These are phyloP conservation scores for Drosophila mayaguana DNA, from an alignment of 2,888 invertebrate genomes.

Conservation along the genomic window DNA sequence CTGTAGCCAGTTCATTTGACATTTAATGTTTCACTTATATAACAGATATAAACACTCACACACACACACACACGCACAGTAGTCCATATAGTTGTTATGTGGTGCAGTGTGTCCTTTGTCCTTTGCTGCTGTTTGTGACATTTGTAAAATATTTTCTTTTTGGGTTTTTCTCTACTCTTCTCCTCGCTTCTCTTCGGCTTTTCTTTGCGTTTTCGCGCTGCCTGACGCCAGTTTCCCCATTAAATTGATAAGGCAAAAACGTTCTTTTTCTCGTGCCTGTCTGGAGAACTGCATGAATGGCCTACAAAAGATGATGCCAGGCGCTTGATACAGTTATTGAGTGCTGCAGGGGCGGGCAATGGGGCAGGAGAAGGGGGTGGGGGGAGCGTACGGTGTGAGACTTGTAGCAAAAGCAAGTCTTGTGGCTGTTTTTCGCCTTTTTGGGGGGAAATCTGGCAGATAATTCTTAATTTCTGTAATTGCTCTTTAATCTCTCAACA, in stretches of 20 bases:
- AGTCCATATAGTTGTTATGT: conserved; percentile 30
- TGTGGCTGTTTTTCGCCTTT: background rate
- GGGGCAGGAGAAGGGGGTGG: too few species aligned
- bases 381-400: background rate
- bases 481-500: background rate
- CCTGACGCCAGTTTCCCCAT: conserved; percentile 81
- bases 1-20: conserved; percentile 35
- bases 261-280: conserved; percentile 35
- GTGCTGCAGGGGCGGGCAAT: background rate
- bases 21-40: conserved; percentile 51
- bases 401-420: conserved; percentile 9
- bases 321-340: conserved; percentile 49
- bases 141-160: conserved; percentile 50
- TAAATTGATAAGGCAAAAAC: conserved; percentile 81
- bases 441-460: background rate
- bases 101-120: conserved; percentile 55
- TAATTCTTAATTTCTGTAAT: background rate
- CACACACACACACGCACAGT: conserved; percentile 4
- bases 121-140: conserved; percentile 67
- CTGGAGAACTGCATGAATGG: conserved; percentile 62
- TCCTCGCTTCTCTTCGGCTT: background rate
- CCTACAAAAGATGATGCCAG: conserved; percentile 56
- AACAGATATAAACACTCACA: conserved; percentile 10
- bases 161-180: conserved; percentile 4
- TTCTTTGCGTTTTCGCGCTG: conserved; percentile 17